These are phyloP conservation scores for Petrolisthes manimaculis DNA, from an alignment of 2,888 invertebrate species.

Conservation along the genomic window DNA sequence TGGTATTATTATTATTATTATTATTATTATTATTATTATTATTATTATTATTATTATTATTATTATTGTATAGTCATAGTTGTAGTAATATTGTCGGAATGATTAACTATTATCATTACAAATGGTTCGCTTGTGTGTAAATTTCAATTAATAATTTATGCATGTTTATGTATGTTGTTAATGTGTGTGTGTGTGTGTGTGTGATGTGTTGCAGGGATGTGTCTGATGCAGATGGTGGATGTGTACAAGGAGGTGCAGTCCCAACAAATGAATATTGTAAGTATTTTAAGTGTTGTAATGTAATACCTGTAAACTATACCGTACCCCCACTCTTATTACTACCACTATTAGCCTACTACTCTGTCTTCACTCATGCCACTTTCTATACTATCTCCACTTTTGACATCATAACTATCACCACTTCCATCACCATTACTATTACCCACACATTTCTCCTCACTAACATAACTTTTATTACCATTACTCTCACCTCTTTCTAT, in stretches of 20 bases:
- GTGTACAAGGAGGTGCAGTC: slow-evolving; percentile 94
- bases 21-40: neutral
- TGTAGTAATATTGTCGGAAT: neutral
- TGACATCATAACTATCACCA: neutral
- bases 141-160: no score
- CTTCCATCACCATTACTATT: neutral
- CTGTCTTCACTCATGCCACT: neutral
- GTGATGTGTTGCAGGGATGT: slow-evolving; percentile 79
- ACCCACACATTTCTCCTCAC: neutral
- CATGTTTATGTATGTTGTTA: no score
- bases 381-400: neutral
- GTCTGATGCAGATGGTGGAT: slow-evolving; percentile 91
- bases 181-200: no score
- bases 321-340: neutral
- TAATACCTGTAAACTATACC: no score
- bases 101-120: neutral
- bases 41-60: neutral
- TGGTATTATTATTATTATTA: neutral
- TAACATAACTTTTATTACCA: neutral
- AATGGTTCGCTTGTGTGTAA: neutral
- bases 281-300: slow-evolving; percentile 70
- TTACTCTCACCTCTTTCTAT: neutral
- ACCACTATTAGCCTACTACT: neutral
- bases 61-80: neutral
- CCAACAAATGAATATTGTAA: slow-evolving; percentile 94